Conservation (phyloP, 2,113 vertebrate species). For the Muscicapa adusta region DNA sequence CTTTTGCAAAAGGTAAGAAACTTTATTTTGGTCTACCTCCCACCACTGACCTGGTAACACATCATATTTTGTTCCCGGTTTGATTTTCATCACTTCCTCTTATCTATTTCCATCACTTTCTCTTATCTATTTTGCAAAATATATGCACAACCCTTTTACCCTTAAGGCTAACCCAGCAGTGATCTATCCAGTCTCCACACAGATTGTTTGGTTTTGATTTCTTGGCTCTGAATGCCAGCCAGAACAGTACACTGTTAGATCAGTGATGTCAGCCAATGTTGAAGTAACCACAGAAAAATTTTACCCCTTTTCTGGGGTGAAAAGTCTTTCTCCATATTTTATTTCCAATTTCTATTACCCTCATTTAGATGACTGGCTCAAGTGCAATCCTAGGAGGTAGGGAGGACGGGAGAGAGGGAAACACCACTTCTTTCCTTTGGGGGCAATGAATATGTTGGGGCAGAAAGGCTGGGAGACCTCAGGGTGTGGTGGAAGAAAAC, state of each 20-base stretch:
- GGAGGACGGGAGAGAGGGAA: not conserved
- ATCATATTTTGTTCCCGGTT: not conserved
- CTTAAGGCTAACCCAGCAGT: not conserved
- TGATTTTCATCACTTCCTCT: not conserved
- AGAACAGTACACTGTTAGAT: not conserved
- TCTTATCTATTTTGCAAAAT: not conserved
- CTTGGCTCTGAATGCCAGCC: not conserved
- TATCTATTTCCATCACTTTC: not conserved
- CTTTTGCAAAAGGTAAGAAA: not conserved
- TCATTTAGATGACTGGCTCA: not conserved
- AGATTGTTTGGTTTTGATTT: not conserved
- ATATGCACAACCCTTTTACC: not conserved
- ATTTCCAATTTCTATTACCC: not conserved
- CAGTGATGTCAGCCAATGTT: accelerated
- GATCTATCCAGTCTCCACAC: not conserved
- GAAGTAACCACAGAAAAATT: not conserved
- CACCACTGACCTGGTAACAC: not conserved
- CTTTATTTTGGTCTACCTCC: not conserved
- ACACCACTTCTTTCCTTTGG: not conserved
- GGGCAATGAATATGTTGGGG: not conserved
- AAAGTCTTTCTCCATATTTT: not conserved
- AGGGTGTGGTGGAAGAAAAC: not conserved
- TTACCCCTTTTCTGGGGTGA: not conserved
- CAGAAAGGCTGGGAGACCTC: not conserved
- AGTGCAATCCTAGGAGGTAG: not conserved